Conservation (phyloP, 2,113 vertebrate genomes). For the Xenotilapia caudafasciata region DNA sequence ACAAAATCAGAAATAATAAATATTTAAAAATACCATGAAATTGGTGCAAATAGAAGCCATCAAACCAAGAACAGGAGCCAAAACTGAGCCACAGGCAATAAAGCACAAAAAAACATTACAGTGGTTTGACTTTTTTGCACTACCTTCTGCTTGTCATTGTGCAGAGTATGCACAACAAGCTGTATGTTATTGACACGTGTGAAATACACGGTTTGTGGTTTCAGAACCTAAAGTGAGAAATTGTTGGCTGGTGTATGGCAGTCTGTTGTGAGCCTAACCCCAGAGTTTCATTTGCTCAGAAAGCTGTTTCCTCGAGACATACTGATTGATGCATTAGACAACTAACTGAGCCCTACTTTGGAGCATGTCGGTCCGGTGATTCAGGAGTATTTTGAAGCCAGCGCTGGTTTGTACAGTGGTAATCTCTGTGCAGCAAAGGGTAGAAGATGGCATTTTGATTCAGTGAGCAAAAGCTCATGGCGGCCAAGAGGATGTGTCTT, state of each 20-base stretch:
- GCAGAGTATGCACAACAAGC: neutral
- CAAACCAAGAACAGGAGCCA: neutral
- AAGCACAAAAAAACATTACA: neutral
- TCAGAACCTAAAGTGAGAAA: neutral
- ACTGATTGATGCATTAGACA: conserved; percentile 46
- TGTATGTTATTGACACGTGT: neutral
- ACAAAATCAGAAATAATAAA: neutral
- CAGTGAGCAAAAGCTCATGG: conserved; percentile 9
- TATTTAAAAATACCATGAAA: neutral
- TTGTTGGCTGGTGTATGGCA: neutral
- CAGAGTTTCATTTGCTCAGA: conserved; percentile 45
- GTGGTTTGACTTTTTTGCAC: neutral
- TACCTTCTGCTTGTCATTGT: neutral
- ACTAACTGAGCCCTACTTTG: conserved; percentile 17
- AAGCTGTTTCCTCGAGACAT: conserved; percentile 44
- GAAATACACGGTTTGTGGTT: neutral
- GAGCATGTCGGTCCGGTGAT: conserved; percentile 23
- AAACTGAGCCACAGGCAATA: neutral
- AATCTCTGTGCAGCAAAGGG: conserved; percentile 21
- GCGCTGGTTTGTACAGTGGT: neutral
- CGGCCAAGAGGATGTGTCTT: conserved; percentile 20
- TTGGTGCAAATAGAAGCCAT: neutral
- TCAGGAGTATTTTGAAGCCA: conserved; percentile 50
- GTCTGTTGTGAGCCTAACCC: conserved; percentile 5
- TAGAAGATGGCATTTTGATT: conserved; percentile 29